Base-by-base conservation (phyloP, 2,113 vertebrate genomes). In the Odontesthes bonariensis region DNA sequence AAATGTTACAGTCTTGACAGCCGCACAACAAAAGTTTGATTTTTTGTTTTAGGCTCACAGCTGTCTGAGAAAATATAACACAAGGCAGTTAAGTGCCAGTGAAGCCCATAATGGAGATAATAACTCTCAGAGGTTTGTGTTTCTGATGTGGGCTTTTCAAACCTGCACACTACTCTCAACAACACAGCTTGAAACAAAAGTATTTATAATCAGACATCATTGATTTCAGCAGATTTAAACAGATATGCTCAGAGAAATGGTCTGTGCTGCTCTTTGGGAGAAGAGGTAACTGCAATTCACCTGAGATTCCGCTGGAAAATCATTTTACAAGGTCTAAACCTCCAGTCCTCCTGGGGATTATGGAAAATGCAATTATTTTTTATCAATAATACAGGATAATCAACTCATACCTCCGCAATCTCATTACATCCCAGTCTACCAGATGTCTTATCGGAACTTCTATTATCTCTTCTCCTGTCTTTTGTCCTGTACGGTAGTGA, bases 331-430 rank as follows among this genome's bases (percentile, higher is more conserved):
- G 75, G 23, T 77, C 64, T 22, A 49, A 81, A 81, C 74, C 69
- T 83, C 19, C 54, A 77, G 19, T 27, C 59, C 76, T 86, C 61
- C n/a, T 42, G 65, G 76, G 77, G 70, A 88, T 91, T 88, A 88
- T 69, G 22, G 76, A 86, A 85, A 90, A 92, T 70, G 53, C 72
- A 88, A 89, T 89, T 88, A 85, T 79, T 85, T 66, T 87, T 77
- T 84, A 87, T 88, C 78, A 88, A 85, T 90, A 84, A 77, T 66
- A 81, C 81, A 63, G 81, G 69, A 54, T 86, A 91, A 88, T 89
- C 83, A 90, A 91, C 82, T 91, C 79, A 86, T 85, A 87, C 75
- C 73, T 60, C 10, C 40, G 56, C 75, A 90, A 93, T 88, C 86
- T 81, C 77, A 89, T 91, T 88, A 88, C 7, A 46, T 23, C 56